These are phyloP conservation scores for Vombatus ursinus DNA, from an alignment of 2,113 vertebrate species.

Conservation along the genomic window DNA sequence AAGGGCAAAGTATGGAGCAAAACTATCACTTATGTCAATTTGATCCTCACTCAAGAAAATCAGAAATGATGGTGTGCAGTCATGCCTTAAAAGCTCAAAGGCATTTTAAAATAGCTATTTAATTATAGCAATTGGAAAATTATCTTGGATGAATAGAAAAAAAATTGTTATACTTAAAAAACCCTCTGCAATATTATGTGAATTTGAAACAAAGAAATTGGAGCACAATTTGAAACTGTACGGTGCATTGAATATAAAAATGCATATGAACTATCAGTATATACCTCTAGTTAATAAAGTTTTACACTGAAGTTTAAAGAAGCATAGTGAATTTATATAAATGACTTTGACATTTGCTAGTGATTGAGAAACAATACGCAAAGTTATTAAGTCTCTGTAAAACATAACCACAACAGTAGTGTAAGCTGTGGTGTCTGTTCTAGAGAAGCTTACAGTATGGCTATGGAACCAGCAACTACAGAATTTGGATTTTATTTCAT, in stretches of 20 bases:
- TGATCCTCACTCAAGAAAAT: constrained; percentile 7
- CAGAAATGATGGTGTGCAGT: not conserved
- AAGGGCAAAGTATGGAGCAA: not conserved
- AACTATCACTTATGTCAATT: not conserved
- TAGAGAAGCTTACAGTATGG: not conserved
- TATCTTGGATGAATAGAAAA: not conserved
- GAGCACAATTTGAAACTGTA: not conserved
- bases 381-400: not conserved
- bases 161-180: not conserved
- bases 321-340: not conserved
- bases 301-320: not conserved
- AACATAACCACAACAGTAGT: not conserved
- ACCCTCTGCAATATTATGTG: not conserved
- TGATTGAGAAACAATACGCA: not conserved
- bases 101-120: constrained; percentile 21
- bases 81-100: constrained; percentile 7
- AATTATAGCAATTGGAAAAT: not conserved
- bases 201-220: not conserved
- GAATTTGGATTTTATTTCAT: not conserved
- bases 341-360: not conserved
- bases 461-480: not conserved
- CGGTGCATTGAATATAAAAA: not conserved
- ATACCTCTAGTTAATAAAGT: not conserved
- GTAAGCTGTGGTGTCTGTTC: not conserved
- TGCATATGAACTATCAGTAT: not conserved